Conservation (phyloP, 1,140 invertebrate genomes). For the Drosophila eugracilis region DNA sequence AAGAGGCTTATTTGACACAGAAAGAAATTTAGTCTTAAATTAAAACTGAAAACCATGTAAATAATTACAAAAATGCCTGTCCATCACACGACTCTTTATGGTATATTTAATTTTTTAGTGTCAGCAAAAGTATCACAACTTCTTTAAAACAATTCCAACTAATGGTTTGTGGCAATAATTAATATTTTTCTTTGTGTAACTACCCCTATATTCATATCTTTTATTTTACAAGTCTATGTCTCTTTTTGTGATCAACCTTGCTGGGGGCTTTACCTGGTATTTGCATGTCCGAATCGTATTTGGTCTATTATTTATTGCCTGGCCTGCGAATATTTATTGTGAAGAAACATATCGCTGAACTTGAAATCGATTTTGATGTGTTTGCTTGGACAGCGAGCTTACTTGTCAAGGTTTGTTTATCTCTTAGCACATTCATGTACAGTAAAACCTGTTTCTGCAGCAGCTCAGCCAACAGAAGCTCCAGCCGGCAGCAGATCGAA, state of each 20-base stretch:
- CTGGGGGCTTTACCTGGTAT: conserved; percentile 23
- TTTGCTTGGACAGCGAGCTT: conserved; percentile 43
- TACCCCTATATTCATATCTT: not conserved
- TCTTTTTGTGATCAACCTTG: conserved; percentile 27
- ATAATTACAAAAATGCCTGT: not conserved
- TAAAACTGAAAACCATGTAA: no score
- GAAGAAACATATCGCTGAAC: conserved; percentile 68
- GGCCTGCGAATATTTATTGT: conserved; percentile 46
- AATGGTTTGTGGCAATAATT: not conserved
- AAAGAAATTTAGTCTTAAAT: not conserved
- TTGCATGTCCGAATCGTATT: conserved; percentile 57
- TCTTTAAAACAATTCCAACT: not conserved
- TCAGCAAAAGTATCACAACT: not conserved
- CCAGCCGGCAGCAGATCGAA: conserved; percentile 36
- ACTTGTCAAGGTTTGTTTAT: conserved; percentile 73
- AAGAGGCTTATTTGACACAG: conserved; percentile 26
- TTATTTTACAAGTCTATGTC: not conserved
- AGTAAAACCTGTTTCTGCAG: conserved; percentile 63
- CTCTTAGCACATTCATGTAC: conserved; percentile 64
- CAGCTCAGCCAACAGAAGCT: conserved; percentile 12
- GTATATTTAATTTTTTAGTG: not conserved
- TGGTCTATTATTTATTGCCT: conserved; percentile 59
- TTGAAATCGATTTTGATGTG: conserved; percentile 75
- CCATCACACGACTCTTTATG: no score
- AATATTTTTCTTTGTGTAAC: not conserved